These are phyloP conservation scores for Polypedilum vanderplanki DNA, from an alignment of 1,140 invertebrate species.

Conservation along the genomic window DNA sequence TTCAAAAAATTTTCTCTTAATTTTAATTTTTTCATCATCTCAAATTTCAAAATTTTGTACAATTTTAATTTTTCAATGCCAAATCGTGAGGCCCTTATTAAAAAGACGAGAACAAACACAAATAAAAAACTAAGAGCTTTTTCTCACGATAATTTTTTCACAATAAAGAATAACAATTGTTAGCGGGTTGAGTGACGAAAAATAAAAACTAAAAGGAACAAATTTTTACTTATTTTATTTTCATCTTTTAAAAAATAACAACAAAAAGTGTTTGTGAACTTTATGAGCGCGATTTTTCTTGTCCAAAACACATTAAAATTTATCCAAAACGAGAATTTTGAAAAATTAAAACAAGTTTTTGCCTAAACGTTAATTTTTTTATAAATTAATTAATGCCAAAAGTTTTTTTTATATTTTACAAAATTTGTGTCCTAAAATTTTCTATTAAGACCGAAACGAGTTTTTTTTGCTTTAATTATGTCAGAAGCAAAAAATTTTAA, in stretches of 20 bases:
- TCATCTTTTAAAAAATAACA: background rate
- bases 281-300: background rate
- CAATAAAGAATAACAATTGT: too few relatives aligned
- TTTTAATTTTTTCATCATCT: background rate
- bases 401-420: background rate
- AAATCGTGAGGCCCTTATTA: too few relatives aligned
- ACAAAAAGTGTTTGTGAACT: slow-evolving; percentile 13
- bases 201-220: too few relatives aligned
- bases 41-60: background rate
- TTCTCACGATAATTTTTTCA: too few relatives aligned
- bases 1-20: background rate
- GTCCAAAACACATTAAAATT: slow-evolving; percentile 1
- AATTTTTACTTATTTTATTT: too few relatives aligned
- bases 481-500: slow-evolving; percentile 34
- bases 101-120: too few relatives aligned
- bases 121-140: too few relatives aligned
- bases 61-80: too few relatives aligned
- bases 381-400: slow-evolving; percentile 3
- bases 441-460: slow-evolving; percentile 12
- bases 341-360: background rate
- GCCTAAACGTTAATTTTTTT: background rate
- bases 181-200: too few relatives aligned
- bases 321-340: slow-evolving; percentile 13
- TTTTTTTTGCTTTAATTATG: slow-evolving; percentile 31
- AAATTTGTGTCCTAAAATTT: background rate